Base-by-base conservation (phyloP, 2,113 vertebrate species). In the Dromiciops gliroides region DNA sequence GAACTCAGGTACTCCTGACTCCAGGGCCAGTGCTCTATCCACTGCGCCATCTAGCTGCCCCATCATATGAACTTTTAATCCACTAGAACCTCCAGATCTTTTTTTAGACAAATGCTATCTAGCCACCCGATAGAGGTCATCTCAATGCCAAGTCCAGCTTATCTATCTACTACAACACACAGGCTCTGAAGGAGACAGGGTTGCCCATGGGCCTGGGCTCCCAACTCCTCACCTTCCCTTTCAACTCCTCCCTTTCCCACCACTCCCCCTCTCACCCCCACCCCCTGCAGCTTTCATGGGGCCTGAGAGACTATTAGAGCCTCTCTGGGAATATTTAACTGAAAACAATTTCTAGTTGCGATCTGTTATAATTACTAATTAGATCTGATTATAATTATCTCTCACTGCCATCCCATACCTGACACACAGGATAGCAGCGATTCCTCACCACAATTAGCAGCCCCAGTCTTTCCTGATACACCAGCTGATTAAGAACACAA, bases 301-400 rank as follows among this genome's bases (percentile, higher is more conserved):
- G 95, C 23, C 96, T 1, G 0, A 0, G 95, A 19, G 91, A 90
- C 97, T 90, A 90, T 48, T 49, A 93, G 93, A 96, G 94, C 93
- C 93, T 94, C 94, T 31, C 12, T 92, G 98, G 98, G 98, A 96
- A 97, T 96, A 98, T 96, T 97, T 95, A 97, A 97, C 96, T 94
- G 51, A 97, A 98, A 98, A 98, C 97, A 97, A 95, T 98, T 98
- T 98, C 97, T 94, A 97, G 95, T 93, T 52, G 47, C 97, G 96
- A 96, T 96, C 97, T 93, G 96, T 95, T 98, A 95, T 98, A 98
- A 98, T 98, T 98, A 98, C 98, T 98, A 98, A 98, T 98, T 98
- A 98, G 97, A 97, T 95, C 90, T 97, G 97, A 97, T 98, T 98
- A 92, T 98, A 98, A 98, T 98, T 97, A 98, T 97, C 97, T 98